These are phyloP conservation scores for Netelia inedita DNA, from an alignment of 2,888 invertebrate genomes.

Conservation along the genomic window DNA sequence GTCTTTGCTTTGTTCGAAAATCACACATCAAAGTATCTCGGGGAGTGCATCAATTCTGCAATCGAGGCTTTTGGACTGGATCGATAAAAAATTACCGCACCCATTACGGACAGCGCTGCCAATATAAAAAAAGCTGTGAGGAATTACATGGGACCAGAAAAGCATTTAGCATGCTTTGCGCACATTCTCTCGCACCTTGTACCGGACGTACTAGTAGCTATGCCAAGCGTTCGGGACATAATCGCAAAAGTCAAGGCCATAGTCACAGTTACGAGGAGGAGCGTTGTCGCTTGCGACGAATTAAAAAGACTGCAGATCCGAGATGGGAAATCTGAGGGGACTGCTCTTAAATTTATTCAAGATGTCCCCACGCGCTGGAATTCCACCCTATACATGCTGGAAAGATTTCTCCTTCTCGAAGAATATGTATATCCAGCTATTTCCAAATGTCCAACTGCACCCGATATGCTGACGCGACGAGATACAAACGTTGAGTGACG, in stretches of 20 bases:
- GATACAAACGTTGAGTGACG: slow-evolving; percentile 61
- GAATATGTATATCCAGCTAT: slow-evolving; percentile 65
- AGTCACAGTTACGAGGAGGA: slow-evolving; percentile 65
- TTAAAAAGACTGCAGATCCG: slow-evolving; percentile 64
- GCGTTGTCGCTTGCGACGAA: slow-evolving; percentile 66
- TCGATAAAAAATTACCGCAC: slow-evolving; percentile 35
- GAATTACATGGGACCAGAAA: slow-evolving; percentile 45
- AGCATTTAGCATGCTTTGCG: slow-evolving; percentile 68
- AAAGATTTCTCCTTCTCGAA: slow-evolving; percentile 67
- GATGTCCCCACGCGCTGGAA: slow-evolving; percentile 70
- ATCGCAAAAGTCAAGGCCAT: slow-evolving; percentile 69
- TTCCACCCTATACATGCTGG: slow-evolving; percentile 64
- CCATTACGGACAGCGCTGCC: slow-evolving; percentile 64
- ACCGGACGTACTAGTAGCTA: slow-evolving; percentile 31
- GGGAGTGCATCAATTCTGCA: slow-evolving; percentile 39
- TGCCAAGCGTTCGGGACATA: slow-evolving; percentile 47
- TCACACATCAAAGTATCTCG: slow-evolving; percentile 69
- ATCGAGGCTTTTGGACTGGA: slow-evolving; percentile 56
- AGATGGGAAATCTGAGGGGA: slow-evolving; percentile 68
- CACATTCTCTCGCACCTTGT: slow-evolving; percentile 66
- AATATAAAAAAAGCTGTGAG: slow-evolving; percentile 66
- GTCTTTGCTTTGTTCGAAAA: slow-evolving; percentile 65
- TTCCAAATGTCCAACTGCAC: slow-evolving; percentile 62
- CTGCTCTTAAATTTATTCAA: slow-evolving; percentile 60
- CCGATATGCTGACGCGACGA: slow-evolving; percentile 69